Evolutionary conservation across 2,797 vertebrate genomes (phyloP).

Genomic region (Syngnathus rostellatus): DNA sequence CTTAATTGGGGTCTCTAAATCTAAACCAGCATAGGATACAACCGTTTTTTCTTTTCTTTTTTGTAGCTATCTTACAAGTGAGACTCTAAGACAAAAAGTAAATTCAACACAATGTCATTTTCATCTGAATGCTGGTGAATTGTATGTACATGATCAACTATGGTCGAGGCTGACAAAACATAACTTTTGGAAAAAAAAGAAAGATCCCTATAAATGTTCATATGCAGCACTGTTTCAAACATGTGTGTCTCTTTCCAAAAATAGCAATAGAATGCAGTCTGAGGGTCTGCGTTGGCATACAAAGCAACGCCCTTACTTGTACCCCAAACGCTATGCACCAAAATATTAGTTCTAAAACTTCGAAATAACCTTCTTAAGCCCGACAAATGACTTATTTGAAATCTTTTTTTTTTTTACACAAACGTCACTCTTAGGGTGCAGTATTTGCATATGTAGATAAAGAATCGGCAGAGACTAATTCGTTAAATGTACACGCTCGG

Average conservation of each 20-base stretch:
- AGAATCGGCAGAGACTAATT: not conserved
- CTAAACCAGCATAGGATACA: not conserved
- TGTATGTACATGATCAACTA: not conserved
- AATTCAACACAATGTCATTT: not conserved
- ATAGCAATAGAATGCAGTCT: constrained; percentile 4
- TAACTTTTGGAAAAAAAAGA: not conserved
- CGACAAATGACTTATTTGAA: not conserved
- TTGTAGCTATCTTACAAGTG: not conserved
- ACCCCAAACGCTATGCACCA: not conserved
- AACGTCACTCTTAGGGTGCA: not conserved
- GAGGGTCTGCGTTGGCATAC: not conserved
- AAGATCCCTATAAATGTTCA: not conserved
- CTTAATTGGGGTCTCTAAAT: not conserved
- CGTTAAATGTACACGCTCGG: no score
- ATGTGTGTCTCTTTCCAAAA: constrained; percentile 3
- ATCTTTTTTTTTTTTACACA: not conserved
- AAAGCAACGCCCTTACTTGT: not conserved
- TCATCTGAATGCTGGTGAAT: not conserved
- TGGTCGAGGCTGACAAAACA: not conserved
- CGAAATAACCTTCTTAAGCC: not conserved
- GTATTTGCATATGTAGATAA: no score
- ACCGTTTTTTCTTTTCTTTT: not conserved
- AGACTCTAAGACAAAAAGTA: not conserved
- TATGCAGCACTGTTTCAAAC: not conserved
- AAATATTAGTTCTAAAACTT: not conserved